Base-by-base conservation (phyloP, 1,140 invertebrate species). In the Listronotus oregonensis region DNA sequence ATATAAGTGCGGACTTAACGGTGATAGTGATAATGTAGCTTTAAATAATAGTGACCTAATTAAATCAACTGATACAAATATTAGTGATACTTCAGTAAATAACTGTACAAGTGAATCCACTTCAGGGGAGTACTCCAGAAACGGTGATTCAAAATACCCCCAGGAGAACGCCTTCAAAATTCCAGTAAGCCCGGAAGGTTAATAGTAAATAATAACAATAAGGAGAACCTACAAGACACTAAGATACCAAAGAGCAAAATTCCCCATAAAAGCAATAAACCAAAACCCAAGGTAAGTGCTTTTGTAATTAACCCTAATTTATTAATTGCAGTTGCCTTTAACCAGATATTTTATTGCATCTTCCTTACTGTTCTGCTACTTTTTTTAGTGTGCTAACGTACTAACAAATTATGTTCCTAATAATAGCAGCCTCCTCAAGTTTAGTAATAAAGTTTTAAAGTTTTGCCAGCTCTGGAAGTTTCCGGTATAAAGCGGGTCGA, bases 121-220 rank as follows among this genome's bases (percentile, higher is more conserved):
- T 34, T 87, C 87, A 11, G 88, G 85, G 76, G 85, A 86, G 84
- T 66, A 86, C 85, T 49, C 83, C 85, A 58, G 85, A 87, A 76
- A 86, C 85, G 71, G 80, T 85, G 11, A 70, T 77, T 77, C 77
- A 14, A 75, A 61, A 78, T 78, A 50, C 77, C 10, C 64, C 73
- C 40, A 66, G 72, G 11, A 77, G 71, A 64, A 69, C 70, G 4
- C 61, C 70, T 63, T 73, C 9, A 77, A 71, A 50, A 73, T 76
- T 50, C 75, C 77, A 9, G 67, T 73, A 0, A 72, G 69, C 63
- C 67, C 70, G 1, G 59, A 66, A 71, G 70, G 55, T 59, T 65
- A 10, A 67, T 62, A 34, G 39, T 61, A 49, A 71, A 63, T 57
- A 65, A 69, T 57, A 71, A 71, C 63, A 66, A 80, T 80, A 71